These are phyloP conservation scores for Pseudococcus jackbeardsleyi DNA, from an alignment of 2,888 invertebrate species.

Conservation along the genomic window DNA sequence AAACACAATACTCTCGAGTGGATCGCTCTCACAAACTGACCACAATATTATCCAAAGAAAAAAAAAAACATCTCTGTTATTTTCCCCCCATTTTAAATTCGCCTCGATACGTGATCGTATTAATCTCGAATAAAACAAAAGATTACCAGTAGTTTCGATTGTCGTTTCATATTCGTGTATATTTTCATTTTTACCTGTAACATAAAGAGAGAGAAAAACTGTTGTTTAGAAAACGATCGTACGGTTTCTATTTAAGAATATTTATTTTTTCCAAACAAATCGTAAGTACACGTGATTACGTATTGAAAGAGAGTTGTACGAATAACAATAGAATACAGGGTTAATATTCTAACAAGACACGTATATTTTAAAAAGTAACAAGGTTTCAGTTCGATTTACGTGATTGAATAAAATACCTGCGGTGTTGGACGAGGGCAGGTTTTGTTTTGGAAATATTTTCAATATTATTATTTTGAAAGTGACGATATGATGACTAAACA, in stretches of 20 bases:
- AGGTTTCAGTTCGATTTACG: background rate
- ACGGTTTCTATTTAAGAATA: background rate
- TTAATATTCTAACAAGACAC: background rate
- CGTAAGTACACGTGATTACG: background rate
- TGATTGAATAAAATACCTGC: background rate
- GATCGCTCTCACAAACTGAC: background rate
- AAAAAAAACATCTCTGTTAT: background rate
- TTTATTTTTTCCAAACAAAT: background rate
- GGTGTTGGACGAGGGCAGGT: background rate
- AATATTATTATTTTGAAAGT: no score
- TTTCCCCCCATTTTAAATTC: background rate
- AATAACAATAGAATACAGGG: background rate
- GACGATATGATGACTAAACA: no score
- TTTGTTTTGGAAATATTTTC: background rate
- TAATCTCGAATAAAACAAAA: conserved; percentile 39
- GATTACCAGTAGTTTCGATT: background rate
- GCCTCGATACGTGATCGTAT: conserved; percentile 13
- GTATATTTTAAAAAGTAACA: background rate
- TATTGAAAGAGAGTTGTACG: conserved; percentile 15
- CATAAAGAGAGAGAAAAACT: conserved; percentile 21
- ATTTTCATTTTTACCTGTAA: conserved; percentile 8
- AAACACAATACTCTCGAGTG: background rate
- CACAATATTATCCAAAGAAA: background rate
- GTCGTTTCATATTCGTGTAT: conserved; percentile 13
- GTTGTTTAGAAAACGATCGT: conserved; percentile 4